These are phyloP conservation scores for Drosophila pegasa DNA, from an alignment of 2,888 invertebrate species.

Conservation along the genomic window DNA sequence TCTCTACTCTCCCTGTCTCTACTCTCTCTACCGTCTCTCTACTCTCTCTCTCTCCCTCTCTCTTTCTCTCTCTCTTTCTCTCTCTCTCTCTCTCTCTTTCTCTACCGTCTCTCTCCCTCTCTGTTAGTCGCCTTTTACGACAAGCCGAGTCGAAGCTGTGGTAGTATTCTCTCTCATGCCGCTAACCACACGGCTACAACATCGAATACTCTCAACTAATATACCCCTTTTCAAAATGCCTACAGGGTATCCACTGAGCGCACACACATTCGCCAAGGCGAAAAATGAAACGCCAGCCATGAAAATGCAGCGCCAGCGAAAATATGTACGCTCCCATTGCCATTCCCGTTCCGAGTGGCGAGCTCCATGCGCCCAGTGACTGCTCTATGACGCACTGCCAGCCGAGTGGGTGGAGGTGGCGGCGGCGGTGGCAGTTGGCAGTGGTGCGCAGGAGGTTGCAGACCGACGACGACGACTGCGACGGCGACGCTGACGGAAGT, in stretches of 20 bases:
- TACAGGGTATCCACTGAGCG: background rate
- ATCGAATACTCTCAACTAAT: background rate
- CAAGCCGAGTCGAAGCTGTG: background rate
- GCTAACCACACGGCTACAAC: background rate
- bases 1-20: no score
- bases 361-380: slow-evolving; percentile 6
- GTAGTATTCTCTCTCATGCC: background rate
- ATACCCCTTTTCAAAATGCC: background rate
- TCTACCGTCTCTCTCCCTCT: no score
- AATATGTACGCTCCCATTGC: slow-evolving; percentile 27
- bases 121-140: background rate
- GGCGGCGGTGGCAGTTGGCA: background rate
- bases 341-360: slow-evolving; percentile 20
- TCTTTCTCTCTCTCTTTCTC: background rate
- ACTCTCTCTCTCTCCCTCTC: background rate
- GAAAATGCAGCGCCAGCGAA: slow-evolving; percentile 51
- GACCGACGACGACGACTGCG: slow-evolving; percentile 5
- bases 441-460: slow-evolving; percentile 6
- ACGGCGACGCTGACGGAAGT: slow-evolving; percentile 68
- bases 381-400: slow-evolving; percentile 38
- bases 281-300: slow-evolving; percentile 48
- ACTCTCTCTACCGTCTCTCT: no score
- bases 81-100: no score
- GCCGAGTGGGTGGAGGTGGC: slow-evolving; percentile 9
- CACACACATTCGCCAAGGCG: slow-evolving; percentile 43